Percentiles rank a stretch among this genome's conserved stretches.
phyloP scores from a whole-genome alignment of 2,797 vertebrate genomes.

The Leptodactylus fallax region DNA sequence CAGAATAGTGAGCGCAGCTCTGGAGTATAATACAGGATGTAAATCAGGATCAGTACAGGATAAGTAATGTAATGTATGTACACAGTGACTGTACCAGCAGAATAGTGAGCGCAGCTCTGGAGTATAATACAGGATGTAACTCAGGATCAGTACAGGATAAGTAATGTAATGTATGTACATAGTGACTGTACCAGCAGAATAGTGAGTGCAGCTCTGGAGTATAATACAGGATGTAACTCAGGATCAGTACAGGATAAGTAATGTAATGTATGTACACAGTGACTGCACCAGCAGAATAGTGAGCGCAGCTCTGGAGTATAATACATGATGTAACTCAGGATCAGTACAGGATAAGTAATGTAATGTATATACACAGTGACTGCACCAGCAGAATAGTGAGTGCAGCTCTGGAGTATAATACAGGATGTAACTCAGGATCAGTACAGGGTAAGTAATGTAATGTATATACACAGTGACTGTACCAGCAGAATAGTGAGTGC shows the following conservation, averaged over 20 bases:
- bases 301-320: conserved; percentile 5
- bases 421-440: too few relatives aligned
- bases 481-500: conserved; percentile 13
- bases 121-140: conserved; percentile 4
- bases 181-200: conserved; percentile 18
- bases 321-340: too few relatives aligned
- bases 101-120: neutral
- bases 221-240: conserved; percentile 8
- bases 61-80: neutral
- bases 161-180: neutral
- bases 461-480: neutral
- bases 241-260: too few relatives aligned
- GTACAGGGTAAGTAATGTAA: neutral
- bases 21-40: too few relatives aligned
- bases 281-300: conserved; percentile 8
- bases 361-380: conserved; percentile 6
- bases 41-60: too few relatives aligned
- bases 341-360: conserved; percentile 3
- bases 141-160: too few relatives aligned
- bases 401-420: conserved; percentile 6
- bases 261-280: neutral
- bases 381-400: conserved; percentile 10
- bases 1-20: too few relatives aligned
- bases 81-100: neutral
- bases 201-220: conserved; percentile 5